Evolutionary conservation across 2,888 invertebrate species (phyloP).

Genomic region (Lasioglossum lativentre): DNA sequence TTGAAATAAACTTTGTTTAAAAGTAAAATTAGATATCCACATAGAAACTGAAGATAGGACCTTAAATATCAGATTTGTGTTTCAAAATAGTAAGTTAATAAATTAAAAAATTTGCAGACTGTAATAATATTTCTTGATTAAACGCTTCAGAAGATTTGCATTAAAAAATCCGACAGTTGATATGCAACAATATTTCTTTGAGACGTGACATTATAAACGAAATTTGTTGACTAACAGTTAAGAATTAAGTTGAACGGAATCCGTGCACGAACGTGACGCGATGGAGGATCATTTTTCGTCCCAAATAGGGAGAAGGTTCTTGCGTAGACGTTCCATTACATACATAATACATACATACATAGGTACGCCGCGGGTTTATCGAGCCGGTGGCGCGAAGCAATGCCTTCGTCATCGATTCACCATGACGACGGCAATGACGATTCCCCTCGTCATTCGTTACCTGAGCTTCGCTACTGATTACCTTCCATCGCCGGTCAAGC

Average conservation of each 20-base stretch:
- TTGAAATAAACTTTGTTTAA: too few species aligned
- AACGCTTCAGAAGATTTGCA: too few species aligned
- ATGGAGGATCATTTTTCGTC: neutral
- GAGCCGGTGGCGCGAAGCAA: conserved; percentile 39
- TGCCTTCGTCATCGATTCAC: conserved; percentile 63
- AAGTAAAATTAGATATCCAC: too few species aligned
- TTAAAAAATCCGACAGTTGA: too few species aligned
- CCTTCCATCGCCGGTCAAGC: neutral
- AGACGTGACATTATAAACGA: too few species aligned
- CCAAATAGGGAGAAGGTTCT: neutral
- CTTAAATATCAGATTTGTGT: too few species aligned
- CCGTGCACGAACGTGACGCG: neutral
- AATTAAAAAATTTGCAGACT: too few species aligned
- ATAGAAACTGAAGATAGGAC: too few species aligned
- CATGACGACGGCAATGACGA: conserved; percentile 67
- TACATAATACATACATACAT: neutral
- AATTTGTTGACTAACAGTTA: too few species aligned
- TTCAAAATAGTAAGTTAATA: too few species aligned
- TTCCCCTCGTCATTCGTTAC: conserved; percentile 48
- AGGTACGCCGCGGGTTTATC: conserved; percentile 27
- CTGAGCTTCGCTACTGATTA: conserved; percentile 17
- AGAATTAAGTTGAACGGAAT: neutral
- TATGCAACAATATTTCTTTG: too few species aligned
- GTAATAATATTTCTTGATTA: too few species aligned
- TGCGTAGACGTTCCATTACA: conserved; percentile 7